Evolutionary conservation across 92 coral and sea anemone genomes (phyloP).

Genomic region (Zoanthus gigantus): DNA sequence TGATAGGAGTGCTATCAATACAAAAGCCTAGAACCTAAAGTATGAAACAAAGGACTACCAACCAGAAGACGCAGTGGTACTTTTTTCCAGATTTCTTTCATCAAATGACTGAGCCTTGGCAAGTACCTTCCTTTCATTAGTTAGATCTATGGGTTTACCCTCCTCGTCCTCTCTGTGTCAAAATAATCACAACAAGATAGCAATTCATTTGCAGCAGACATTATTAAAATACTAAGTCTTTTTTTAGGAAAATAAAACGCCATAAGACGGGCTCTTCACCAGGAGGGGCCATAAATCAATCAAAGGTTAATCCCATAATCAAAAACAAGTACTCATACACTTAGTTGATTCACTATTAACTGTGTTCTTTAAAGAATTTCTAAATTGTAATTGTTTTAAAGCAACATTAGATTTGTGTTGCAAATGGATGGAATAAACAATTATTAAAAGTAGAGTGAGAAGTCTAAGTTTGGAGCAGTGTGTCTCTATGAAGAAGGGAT

Average conservation of each 20-base stretch:
- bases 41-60: background rate
- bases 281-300: too few relatives aligned
- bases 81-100: constrained; percentile 42
- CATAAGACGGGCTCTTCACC: too few relatives aligned
- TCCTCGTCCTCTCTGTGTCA: constrained; percentile 32
- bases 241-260: too few relatives aligned
- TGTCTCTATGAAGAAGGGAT: background rate
- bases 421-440: background rate
- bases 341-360: too few relatives aligned
- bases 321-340: too few relatives aligned
- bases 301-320: too few relatives aligned
- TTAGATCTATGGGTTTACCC: constrained; percentile 18
- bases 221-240: background rate
- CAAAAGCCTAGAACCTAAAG: background rate
- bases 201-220: background rate
- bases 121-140: constrained; percentile 27
- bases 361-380: too few relatives aligned
- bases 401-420: background rate
- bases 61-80: constrained; percentile 12
- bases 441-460: background rate
- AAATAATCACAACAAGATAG: background rate
- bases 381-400: too few relatives aligned
- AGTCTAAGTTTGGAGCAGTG: background rate
- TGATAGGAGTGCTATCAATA: background rate
- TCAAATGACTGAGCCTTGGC: constrained; percentile 45